Conservation (phyloP, 2,888 invertebrate genomes). For the Polyommatus icarus region DNA sequence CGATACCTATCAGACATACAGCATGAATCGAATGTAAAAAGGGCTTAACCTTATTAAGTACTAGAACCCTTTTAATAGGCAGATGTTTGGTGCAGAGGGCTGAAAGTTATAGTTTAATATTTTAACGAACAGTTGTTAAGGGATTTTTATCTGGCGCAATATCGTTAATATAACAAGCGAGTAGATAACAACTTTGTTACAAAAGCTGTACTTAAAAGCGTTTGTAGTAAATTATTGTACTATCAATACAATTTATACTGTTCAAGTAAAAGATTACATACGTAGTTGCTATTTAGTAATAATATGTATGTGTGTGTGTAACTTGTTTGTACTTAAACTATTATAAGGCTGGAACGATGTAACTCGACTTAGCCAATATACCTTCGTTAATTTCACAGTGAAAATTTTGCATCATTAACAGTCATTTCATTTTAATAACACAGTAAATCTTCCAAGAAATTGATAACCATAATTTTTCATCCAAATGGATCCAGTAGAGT, state of each 20-base stretch:
- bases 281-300: too few relatives aligned
- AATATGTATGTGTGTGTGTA: too few relatives aligned
- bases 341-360: too few relatives aligned
- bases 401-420: too few relatives aligned
- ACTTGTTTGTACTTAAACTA: too few relatives aligned
- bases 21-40: background rate
- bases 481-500: background rate
- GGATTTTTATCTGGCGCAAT: slow-evolving; percentile 9
- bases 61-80: background rate
- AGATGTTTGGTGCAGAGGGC: background rate
- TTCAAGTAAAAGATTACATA: background rate
- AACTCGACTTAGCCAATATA: too few relatives aligned
- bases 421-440: too few relatives aligned
- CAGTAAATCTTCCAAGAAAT: too few relatives aligned
- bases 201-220: background rate
- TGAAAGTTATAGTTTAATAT: slow-evolving; percentile 18
- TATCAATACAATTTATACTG: background rate
- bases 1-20: background rate
- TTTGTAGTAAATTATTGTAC: background rate
- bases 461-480: background rate
- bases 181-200: background rate
- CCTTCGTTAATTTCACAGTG: too few relatives aligned
- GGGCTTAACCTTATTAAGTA: background rate
- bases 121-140: slow-evolving; percentile 5
- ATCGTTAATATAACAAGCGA: background rate